Conservation (phyloP, 2,797 vertebrate genomes). For the Poeciliopsis infans region DNA sequence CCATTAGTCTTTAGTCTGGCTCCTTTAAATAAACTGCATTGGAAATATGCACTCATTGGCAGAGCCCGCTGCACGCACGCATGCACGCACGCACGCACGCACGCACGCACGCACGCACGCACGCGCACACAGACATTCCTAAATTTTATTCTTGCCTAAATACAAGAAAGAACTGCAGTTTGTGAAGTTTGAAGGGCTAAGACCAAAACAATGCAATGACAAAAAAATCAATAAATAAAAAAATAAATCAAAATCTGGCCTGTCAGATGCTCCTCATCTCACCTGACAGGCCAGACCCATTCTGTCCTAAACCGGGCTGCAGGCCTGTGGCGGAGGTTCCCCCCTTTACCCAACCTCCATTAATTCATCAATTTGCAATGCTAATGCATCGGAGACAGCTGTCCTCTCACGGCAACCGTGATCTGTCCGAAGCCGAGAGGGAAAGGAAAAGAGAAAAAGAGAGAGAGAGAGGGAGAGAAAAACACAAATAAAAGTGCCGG, state of each 20-base stretch:
- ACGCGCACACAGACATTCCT: not conserved
- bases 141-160: not conserved
- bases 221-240: not conserved
- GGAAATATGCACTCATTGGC: too few relatives aligned
- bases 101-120: rapidly evolving
- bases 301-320: constrained; percentile 20
- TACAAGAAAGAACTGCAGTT: not conserved
- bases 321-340: constrained; percentile 31
- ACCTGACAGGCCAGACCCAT: not conserved
- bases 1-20: not conserved
- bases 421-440: constrained; percentile 62
- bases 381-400: constrained; percentile 81
- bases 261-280: constrained; percentile 28
- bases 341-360: constrained; percentile 36
- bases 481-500: constrained; percentile 72
- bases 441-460: not conserved
- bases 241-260: not conserved
- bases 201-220: not conserved
- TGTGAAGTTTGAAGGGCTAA: not conserved
- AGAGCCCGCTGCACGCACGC: too few relatives aligned
- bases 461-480: not conserved
- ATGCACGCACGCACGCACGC: rapidly evolving
- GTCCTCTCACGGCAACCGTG: constrained; percentile 71
- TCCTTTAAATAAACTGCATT: not conserved
- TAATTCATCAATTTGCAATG: constrained; percentile 80